These are phyloP conservation scores for Lysandra bellargus DNA, from an alignment of 2,888 invertebrate species.

Conservation along the genomic window DNA sequence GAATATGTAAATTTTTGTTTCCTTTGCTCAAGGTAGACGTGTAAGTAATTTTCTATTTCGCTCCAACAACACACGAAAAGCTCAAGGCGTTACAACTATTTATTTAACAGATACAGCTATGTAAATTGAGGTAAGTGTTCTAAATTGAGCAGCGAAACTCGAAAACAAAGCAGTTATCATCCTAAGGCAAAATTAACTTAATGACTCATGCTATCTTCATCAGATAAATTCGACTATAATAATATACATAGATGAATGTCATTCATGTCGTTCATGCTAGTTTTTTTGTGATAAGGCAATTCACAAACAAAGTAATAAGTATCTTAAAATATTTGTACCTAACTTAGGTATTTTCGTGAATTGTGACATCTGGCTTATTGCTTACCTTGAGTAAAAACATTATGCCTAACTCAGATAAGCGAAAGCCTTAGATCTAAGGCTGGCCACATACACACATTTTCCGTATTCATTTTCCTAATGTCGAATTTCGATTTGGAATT, in stretches of 20 bases:
- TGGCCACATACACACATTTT: no score
- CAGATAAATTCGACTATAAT: neutral
- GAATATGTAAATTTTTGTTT: neutral
- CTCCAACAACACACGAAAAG: neutral
- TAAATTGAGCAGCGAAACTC: neutral
- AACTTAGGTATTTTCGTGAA: neutral
- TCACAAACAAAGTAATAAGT: neutral
- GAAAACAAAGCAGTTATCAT: neutral
- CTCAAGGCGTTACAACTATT: neutral
- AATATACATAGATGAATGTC: neutral
- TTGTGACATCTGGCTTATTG: neutral
- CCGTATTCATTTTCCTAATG: no score
- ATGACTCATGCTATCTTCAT: neutral
- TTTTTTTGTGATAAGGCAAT: neutral
- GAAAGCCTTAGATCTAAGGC: no score
- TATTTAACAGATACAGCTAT: neutral
- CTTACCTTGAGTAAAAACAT: neutral
- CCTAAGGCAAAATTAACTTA: neutral
- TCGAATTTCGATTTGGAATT: no score
- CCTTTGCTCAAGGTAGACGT: constrained; percentile 3
- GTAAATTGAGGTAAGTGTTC: neutral
- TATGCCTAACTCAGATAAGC: no score
- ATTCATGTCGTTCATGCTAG: no score
- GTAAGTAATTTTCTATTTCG: constrained; percentile 13
- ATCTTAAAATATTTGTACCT: neutral